A percentile compares a stretch with the other conserved stretches of the same genome.
phyloP scores from a whole-genome alignment of 2,113 vertebrate species.

The Noctilio leporinus region DNA sequence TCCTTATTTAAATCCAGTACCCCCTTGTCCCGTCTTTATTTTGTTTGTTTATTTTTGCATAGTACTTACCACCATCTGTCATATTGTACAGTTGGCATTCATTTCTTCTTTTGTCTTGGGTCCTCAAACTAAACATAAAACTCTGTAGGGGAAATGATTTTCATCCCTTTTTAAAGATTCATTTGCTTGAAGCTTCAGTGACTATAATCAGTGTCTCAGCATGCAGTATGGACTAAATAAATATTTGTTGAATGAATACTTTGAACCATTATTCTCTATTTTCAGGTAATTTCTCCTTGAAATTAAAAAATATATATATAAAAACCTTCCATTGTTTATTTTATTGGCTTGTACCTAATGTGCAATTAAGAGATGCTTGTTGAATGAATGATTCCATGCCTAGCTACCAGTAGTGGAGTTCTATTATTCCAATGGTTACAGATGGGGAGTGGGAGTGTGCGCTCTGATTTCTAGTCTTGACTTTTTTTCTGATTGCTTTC shows the following conservation, averaged over 20 bases:
- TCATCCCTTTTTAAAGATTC: neutral
- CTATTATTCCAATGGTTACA: constrained; percentile 47
- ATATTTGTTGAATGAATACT: neutral
- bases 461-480: constrained; percentile 59
- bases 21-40: neutral
- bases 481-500: constrained; percentile 38
- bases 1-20: neutral
- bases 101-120: neutral
- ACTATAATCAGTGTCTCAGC: neutral
- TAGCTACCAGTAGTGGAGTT: neutral
- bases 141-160: neutral
- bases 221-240: neutral
- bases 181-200: neutral
- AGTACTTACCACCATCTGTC: neutral
- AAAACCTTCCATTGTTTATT: neutral
- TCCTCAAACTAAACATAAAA: neutral
- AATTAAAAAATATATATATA: neutral
- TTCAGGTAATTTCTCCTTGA: constrained; percentile 2
- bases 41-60: neutral
- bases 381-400: constrained; percentile 34
- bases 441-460: constrained; percentile 59
- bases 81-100: neutral
- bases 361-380: neutral
- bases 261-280: neutral
- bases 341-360: neutral